A percentile compares a stretch with the other conserved stretches of the same genome.
These are phyloP conservation scores for Pomacea canaliculata DNA, from an alignment of 2,888 invertebrate species.

Conservation along the genomic window DNA sequence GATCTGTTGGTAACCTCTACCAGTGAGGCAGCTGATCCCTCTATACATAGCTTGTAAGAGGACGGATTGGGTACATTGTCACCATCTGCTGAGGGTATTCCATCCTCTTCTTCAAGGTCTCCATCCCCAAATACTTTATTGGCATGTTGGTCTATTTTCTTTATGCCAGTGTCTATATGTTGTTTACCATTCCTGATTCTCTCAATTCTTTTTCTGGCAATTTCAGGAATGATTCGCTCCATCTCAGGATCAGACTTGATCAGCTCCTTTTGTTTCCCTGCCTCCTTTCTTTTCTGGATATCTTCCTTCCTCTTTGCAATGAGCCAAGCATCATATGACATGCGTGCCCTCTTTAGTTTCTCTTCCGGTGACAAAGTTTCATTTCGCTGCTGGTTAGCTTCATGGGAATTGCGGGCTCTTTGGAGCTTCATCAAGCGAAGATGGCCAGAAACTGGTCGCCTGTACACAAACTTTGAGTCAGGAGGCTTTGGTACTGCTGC, in stretches of 20 bases:
- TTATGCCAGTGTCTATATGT: constrained; percentile 49
- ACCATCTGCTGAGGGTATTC: not conserved
- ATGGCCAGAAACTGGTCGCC: constrained; percentile 56
- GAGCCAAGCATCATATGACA: constrained; percentile 61
- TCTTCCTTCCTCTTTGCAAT: constrained; percentile 51
- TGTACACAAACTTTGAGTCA: constrained; percentile 58
- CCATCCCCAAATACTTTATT: constrained; percentile 53
- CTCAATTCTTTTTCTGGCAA: constrained; percentile 52
- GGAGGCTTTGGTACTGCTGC: constrained; percentile 29
- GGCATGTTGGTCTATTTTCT: constrained; percentile 40
- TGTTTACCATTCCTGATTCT: constrained; percentile 48
- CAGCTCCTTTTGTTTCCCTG: constrained; percentile 43
- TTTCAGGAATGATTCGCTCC: constrained; percentile 50
- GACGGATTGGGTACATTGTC: constrained; percentile 32
- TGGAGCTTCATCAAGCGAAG: constrained; percentile 42
- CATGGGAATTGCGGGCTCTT: constrained; percentile 29
- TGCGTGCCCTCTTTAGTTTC: constrained; percentile 42
- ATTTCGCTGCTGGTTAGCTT: constrained; percentile 31
- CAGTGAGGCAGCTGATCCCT: constrained; percentile 28
- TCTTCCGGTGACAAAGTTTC: constrained; percentile 30
- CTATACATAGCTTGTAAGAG: constrained; percentile 43
- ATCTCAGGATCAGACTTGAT: constrained; percentile 60
- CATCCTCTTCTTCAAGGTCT: constrained; percentile 31
- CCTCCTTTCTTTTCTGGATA: constrained; percentile 41
- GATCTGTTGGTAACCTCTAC: constrained; percentile 28